Evolutionary conservation across 2,797 vertebrate species (phyloP), one percentile per base, ranked within the genome.

Genomic region (Tiaroga cobitis): DNA sequence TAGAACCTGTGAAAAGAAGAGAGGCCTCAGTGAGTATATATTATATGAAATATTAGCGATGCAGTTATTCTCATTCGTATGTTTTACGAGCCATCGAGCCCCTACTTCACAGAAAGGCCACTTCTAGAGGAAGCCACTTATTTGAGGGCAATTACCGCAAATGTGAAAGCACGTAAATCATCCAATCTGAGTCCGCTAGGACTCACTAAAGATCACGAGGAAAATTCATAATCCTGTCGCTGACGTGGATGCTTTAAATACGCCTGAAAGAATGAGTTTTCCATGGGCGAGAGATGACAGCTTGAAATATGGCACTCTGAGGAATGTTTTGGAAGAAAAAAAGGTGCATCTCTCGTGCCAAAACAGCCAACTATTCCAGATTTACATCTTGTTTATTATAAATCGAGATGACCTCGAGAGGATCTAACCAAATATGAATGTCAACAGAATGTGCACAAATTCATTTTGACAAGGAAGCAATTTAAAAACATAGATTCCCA

Each of bases 1-100:
- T 98, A 97, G 91, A 99, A 99, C 92, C 98, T 99, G 92, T 2
- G 54, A 39, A n/a, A 18, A 26, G 32, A 43, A 63, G 65, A 73
- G 24, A 75, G 82, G 21, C 75, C 19, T 34, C 70, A 51, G 51
- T 49, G 59, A 80, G 63, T 80, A 39, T 73, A 75, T 80, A 51
- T 32, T 39, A 88, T 56, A 65, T 72, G 59, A 61, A 63, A 83
- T 51, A 81, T 80, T 70, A 74, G 75, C 56, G 21, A 29, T 32
- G 51, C 37, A 46, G 75, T 83, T 34, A 54, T n/a, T 82, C 69
- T 73, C 76, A 68, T 32, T 70, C 46, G 61, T 51, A 24, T 83
- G 51, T 82, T 86, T 86, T 88, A 83, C 51, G 34, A 83, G 80
- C 76, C 81, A 80, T 63, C 24, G 10, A 83, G 63, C 29, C 54